Conservation (phyloP, 2,113 vertebrate species). For the Mormyrus iriodes region DNA sequence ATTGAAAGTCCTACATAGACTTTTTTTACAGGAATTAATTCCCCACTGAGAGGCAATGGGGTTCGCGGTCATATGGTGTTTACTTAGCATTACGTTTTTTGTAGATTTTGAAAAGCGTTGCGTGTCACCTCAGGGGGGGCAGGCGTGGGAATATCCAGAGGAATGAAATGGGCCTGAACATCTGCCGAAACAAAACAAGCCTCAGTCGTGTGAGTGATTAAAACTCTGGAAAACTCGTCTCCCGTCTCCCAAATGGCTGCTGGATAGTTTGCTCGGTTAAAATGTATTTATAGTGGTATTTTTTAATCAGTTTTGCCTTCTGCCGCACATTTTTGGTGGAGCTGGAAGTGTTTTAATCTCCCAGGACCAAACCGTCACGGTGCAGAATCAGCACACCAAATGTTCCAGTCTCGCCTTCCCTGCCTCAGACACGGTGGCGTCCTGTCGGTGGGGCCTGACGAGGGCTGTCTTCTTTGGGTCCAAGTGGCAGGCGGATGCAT, state of each 20-base stretch:
- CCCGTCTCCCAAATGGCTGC: constrained; percentile 20
- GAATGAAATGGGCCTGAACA: constrained; percentile 41
- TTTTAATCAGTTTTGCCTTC: background rate
- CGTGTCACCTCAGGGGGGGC: constrained; percentile 30
- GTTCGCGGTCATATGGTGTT: constrained; percentile 51
- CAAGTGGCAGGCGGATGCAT: background rate
- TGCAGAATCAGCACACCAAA: background rate
- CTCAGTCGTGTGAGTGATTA: constrained; percentile 24
- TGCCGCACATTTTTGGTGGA: background rate
- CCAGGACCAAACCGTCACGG: background rate
- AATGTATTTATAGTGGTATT: background rate
- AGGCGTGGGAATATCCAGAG: constrained; percentile 36
- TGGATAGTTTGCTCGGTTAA: background rate
- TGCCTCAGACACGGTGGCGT: background rate
- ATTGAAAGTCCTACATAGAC: constrained; percentile 17
- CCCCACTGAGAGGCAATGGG: constrained; percentile 35
- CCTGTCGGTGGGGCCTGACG: background rate
- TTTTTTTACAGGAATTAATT: constrained; percentile 34
- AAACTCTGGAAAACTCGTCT: constrained; percentile 22
- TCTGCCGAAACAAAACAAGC: constrained; percentile 50
- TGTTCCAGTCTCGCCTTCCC: background rate
- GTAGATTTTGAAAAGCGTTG: constrained; percentile 31
- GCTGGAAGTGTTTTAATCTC: background rate
- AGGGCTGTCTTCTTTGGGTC: background rate
- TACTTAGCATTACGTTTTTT: constrained; percentile 48